Base-by-base conservation (phyloP, 2,888 invertebrate species). In the Amblyjoppa proteus region DNA sequence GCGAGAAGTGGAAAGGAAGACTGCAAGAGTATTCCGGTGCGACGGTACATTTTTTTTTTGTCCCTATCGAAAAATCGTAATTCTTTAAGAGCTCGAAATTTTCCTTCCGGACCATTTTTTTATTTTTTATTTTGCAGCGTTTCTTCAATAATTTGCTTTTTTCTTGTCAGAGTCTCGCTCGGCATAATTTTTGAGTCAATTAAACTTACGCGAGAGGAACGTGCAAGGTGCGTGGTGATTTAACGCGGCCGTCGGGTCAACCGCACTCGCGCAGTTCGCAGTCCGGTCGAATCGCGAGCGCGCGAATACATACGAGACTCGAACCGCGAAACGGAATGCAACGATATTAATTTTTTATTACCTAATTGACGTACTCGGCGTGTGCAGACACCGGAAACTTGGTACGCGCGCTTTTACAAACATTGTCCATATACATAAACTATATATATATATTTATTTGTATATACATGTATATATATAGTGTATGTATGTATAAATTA, bases 301-400 rank as follows among this genome's bases (percentile, higher is more conserved):
- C 51, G 11, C 56, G 58, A 25, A n/a, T 66, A 45, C 71, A 66
- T 41, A 49, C 25, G 28, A 58, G 31, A 31, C 38, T 77, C 41
- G 56, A 76, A 45, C 45, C 16, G 83, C 56, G 20, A 71, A 85
- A 58, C 4, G 28, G 66, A 79, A 75, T 83, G 74, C 61, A 70
- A 78, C 75, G 78, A 83, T 83, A 85, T 85, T 84, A 51, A 13
- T 58, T 58, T 81, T 85, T 71, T 56, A 76, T 81, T 68, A 81
- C 76, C 81, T 86, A 87, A 88, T 87, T 88, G 84, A 87, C 81
- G 78, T 88, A 58, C 9, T 56, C 77, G 83, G 76, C 78, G 56
- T 49, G 70, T 81, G 53, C 9, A 51, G 82, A 82, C 80, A 61
- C 51, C 70, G 58, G 45, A 69, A 68, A 75, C 58, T 49, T 71